A percentile compares a stretch with the other conserved stretches of the same genome.
These are phyloP conservation scores for Falco biarmicus DNA, from an alignment of 2,797 vertebrate genomes.

Conservation along the genomic window DNA sequence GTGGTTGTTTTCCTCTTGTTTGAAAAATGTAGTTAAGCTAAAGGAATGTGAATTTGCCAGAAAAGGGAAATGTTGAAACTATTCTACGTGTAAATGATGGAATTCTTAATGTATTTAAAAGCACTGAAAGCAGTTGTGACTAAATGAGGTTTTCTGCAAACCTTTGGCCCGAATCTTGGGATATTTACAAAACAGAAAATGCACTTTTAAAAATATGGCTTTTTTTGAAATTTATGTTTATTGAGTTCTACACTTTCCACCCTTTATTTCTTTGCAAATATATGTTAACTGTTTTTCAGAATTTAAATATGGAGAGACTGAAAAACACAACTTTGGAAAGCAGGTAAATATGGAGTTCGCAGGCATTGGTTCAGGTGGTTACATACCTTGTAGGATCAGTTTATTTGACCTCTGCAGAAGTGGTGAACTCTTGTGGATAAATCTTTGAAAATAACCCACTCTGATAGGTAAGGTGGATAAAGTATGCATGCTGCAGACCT, in stretches of 20 bases:
- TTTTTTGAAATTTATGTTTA: not conserved
- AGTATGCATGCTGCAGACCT: not conserved
- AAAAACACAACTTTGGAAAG: not conserved
- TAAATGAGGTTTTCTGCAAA: not conserved
- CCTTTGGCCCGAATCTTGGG: not conserved
- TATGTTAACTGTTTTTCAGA: not conserved
- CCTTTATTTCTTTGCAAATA: not conserved
- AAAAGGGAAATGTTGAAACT: not conserved
- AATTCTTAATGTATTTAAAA: not conserved
- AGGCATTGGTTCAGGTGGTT: not conserved
- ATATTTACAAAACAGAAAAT: not conserved
- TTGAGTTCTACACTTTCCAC: not conserved
- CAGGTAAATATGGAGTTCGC: not conserved
- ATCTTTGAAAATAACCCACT: not conserved
- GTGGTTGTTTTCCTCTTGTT: not conserved
- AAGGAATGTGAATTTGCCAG: not conserved
- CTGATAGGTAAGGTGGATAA: not conserved
- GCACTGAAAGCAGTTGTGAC: not conserved
- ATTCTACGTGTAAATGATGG: not conserved
- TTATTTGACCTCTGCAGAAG: not conserved
- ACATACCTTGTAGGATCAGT: fast-evolving
- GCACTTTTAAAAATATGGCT: not conserved
- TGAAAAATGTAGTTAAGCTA: not conserved
- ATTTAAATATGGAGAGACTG: not conserved
- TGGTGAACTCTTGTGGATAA: not conserved